Conservation (phyloP, 2,113 vertebrate genomes). For the Varanus salvator region DNA sequence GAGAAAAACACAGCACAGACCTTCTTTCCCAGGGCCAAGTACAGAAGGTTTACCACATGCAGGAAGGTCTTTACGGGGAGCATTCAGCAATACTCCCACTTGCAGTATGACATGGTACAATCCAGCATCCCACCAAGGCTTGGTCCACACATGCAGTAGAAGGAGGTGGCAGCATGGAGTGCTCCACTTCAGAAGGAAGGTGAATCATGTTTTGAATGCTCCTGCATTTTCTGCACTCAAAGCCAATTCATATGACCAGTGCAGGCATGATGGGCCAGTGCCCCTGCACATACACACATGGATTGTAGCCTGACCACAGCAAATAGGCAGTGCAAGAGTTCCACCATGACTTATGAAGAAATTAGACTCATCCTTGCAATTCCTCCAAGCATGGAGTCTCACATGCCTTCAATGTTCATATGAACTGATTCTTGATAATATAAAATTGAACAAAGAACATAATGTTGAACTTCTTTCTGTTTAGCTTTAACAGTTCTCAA, state of each 20-base stretch:
- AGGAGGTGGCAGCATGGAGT: neutral
- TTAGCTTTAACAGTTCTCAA: neutral
- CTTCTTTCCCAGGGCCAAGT: too few relatives aligned
- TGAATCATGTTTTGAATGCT: neutral
- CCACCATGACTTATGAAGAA: neutral
- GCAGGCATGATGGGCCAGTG: neutral
- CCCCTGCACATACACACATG: too few relatives aligned
- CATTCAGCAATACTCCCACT: too few relatives aligned
- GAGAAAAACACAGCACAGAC: neutral
- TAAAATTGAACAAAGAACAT: neutral
- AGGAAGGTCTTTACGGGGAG: neutral
- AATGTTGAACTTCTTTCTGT: neutral
- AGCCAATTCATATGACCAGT: neutral
- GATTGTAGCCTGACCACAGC: neutral
- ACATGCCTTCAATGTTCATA: neutral
- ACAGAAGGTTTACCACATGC: neutral
- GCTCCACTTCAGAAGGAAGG: neutral
- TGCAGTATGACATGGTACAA: neutral
- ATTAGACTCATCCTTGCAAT: neutral
- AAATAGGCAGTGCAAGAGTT: neutral
- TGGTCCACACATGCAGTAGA: too few relatives aligned
- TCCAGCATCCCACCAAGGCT: neutral
- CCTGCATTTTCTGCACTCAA: neutral
- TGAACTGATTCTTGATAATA: neutral
- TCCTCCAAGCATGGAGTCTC: neutral